A percentile compares a stretch with the other conserved stretches of the same genome.
These are phyloP conservation scores for Desmophyllum pertusum DNA, from an alignment of 92 coral and sea anemone genomes.

Conservation along the genomic window DNA sequence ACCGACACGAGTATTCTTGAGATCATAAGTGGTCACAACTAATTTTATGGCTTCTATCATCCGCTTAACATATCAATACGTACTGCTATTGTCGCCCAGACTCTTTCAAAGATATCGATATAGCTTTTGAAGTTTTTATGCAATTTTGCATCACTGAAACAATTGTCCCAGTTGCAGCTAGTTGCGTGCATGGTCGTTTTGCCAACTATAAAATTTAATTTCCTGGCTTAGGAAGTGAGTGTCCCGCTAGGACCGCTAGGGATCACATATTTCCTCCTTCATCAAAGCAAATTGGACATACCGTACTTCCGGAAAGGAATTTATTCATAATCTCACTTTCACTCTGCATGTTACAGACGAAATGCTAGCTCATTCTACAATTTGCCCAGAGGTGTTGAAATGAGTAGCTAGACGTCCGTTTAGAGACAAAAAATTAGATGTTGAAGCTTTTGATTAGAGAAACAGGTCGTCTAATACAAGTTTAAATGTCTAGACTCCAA, in stretches of 20 bases:
- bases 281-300: no score
- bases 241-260: no score
- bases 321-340: background rate
- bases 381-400: background rate
- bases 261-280: background rate
- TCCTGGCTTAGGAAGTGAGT: background rate
- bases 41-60: background rate
- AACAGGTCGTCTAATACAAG: background rate
- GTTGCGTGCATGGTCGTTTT: slow-evolving; percentile 1
- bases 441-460: background rate
- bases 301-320: background rate
- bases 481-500: background rate
- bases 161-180: background rate
- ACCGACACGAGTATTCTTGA: background rate
- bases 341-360: no score
- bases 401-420: background rate
- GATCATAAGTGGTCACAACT: background rate
- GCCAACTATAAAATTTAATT: background rate
- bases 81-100: background rate
- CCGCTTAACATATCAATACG: background rate
- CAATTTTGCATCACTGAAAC: background rate
- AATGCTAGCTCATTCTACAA: background rate
- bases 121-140: background rate
- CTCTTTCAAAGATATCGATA: background rate
- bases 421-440: background rate